Evolutionary conservation across 2,888 invertebrate species (phyloP).

Genomic region (Lamellibrachia columna): DNA sequence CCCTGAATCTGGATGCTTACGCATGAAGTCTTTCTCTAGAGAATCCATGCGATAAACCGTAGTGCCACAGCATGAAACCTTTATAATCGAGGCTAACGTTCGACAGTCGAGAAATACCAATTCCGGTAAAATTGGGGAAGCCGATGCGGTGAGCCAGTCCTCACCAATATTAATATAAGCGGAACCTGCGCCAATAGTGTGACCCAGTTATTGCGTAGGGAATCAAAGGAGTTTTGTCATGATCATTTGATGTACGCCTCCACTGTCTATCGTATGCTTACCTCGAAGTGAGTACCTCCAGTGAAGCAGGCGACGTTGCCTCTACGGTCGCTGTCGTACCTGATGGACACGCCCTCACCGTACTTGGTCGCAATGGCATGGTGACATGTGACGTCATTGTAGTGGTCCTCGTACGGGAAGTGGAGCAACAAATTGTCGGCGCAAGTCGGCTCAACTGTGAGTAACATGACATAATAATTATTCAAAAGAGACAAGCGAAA

Average conservation of each 20-base stretch:
- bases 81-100: too few species aligned
- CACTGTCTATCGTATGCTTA: background rate
- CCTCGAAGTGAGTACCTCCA: conserved; percentile 3
- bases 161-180: too few species aligned
- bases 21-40: too few species aligned
- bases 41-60: too few species aligned
- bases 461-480: background rate
- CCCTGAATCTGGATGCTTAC: too few species aligned
- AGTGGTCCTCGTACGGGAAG: background rate
- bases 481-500: background rate
- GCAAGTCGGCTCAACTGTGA: background rate
- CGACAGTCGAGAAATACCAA: too few species aligned
- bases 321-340: background rate
- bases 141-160: too few species aligned
- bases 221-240: background rate
- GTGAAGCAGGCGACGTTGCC: conserved; percentile 21
- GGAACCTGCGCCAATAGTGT: too few species aligned
- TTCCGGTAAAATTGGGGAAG: too few species aligned
- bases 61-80: too few species aligned
- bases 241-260: background rate
- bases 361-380: background rate
- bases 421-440: background rate
- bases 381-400: background rate
- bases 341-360: background rate
- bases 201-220: too few species aligned